Conservation (phyloP, 2,888 invertebrate species). For the Punctoribates punctum region DNA sequence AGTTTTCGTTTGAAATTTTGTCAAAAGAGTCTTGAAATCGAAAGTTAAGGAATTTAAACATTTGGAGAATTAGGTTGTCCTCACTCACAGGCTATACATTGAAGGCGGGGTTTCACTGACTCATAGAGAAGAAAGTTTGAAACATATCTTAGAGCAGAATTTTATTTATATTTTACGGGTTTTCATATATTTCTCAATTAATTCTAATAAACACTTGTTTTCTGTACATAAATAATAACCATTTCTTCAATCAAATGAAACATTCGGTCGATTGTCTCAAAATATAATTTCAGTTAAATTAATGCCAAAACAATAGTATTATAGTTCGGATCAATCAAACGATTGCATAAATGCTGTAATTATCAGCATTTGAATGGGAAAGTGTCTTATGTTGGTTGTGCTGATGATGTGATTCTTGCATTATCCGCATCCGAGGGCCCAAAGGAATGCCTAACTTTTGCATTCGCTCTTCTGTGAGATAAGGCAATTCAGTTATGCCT, state of each 20-base stretch:
- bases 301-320: neutral
- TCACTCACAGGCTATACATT: conserved; percentile 8
- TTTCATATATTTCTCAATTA: neutral
- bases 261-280: no score
- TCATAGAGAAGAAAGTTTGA: conserved; percentile 1
- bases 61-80: conserved; percentile 24
- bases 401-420: conserved; percentile 68
- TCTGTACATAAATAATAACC: no score
- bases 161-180: neutral
- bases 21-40: conserved; percentile 25
- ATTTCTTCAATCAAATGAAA: no score
- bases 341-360: conserved; percentile 40
- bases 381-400: neutral
- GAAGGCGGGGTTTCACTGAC: conserved; percentile 15
- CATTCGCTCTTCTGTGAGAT: conserved; percentile 79
- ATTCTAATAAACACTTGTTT: neutral
- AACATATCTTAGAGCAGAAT: conserved; percentile 1
- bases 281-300: neutral
- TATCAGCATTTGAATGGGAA: conserved; percentile 2
- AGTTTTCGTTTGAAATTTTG: neutral
- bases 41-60: conserved; percentile 19
- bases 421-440: conserved; percentile 78
- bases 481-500: conserved; percentile 77
- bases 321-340: conserved; percentile 14
- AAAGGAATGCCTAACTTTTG: conserved; percentile 85